Evolutionary conservation across 1,140 invertebrate genomes (phyloP), one percentile per base, ranked within the genome.

Genomic region (Antheraea pernyi): DNA sequence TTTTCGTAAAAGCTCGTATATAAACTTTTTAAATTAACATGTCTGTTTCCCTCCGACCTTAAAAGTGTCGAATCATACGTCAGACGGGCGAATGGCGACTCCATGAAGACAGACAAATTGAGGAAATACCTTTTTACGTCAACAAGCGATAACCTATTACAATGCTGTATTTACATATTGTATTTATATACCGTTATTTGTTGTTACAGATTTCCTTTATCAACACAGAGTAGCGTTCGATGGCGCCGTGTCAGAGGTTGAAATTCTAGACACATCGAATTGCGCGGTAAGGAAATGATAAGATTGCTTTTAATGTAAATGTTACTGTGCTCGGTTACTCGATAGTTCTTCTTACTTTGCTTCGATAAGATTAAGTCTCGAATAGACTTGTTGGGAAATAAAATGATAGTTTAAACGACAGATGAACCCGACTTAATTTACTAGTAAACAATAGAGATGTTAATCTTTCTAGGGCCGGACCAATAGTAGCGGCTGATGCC

Each of bases 261-360:
- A 97, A 93, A 96, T 97, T 79, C 89, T 97, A 79, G 96, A 97
- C 86, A 96, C 96, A 62, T 97, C 95, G 70, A 95, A 95, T 85
- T 96, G 95, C 92, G 95, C 95, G 91, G 96, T 97, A 93, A 95
- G 94, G 94, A 61, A 53, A 53, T 53, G 46, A 53, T 53, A 53
- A 53, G 46, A 13, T 46, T 70, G 53, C 53, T 59, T 65, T 36
- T 10, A 67, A 22, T 60, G 13, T 61, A 36, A 61, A 19, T n/a
- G n/a, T n/a, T 19, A 61, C 6, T 61, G 30, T 10, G 11, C 36
- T 30, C 7, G 11, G 3, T 7, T 61, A 7, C 19, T 53, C 46
- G 11, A 53, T 11, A 53, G 13, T 53, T 16, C 5, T 11, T 9
- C 11, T 16, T 53, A 53, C 46, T 53, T 53, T 13, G 7, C 16